Conservation (phyloP, 2,888 invertebrate species). For the Catocala nupta region DNA sequence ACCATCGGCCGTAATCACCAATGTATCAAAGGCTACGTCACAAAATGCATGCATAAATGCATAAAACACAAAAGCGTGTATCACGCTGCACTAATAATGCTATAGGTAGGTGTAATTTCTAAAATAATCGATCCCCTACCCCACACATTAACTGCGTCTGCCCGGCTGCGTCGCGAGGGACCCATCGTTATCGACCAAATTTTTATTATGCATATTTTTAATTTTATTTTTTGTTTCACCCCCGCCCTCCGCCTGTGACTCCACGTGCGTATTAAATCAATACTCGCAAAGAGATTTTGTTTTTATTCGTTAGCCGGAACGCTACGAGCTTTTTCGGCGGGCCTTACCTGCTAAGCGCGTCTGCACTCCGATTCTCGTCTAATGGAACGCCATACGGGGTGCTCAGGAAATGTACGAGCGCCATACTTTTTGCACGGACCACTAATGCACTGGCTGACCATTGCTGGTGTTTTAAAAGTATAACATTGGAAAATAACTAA, state of each 20-base stretch:
- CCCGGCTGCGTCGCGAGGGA: conserved; percentile 64
- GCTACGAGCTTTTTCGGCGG: conserved; percentile 51
- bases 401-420: conserved; percentile 30
- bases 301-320: conserved; percentile 59
- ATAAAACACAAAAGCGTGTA: conserved; percentile 37
- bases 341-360: conserved; percentile 38
- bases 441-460: conserved; percentile 40
- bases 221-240: conserved; percentile 80
- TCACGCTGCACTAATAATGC: conserved; percentile 44
- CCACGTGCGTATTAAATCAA: conserved; percentile 74
- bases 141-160: conserved; percentile 68
- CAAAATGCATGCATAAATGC: conserved; percentile 30
- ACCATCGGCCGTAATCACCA: too few relatives aligned
- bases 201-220: conserved; percentile 84
- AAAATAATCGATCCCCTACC: conserved; percentile 77
- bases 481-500: conserved; percentile 17
- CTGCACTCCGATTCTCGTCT: conserved; percentile 53
- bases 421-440: conserved; percentile 37
- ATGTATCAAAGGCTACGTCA: neutral
- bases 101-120: conserved; percentile 63
- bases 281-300: conserved; percentile 62
- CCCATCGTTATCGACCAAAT: conserved; percentile 81
- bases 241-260: conserved; percentile 59
- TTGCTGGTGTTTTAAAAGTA: conserved; percentile 31
- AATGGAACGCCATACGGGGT: conserved; percentile 57